Evolutionary conservation across 92 coral and sea anemone species (phyloP), one percentile per base, ranked within the genome.

Genomic region (Heteractis magnifica): DNA sequence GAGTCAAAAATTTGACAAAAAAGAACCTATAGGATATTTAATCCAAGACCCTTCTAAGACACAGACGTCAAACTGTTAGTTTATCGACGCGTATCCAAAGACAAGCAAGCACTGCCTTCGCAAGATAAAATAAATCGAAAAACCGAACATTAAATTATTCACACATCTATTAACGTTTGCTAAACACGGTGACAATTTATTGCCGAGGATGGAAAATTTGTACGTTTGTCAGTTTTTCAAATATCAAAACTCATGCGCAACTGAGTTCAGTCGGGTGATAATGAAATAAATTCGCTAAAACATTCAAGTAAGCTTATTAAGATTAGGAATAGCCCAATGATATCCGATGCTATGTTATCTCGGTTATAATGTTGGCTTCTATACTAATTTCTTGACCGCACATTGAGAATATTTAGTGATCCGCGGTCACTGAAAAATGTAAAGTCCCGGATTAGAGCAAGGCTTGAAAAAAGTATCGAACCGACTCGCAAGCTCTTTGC

Each of bases 71-170:
- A 16, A 53, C 80, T 77, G 80, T 51, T 65, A 10, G 15, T 68
- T 12, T 8, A 68, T 20, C 73, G 11, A 68, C 10, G 73, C 73
- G 73, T 68, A 21, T 68, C 73, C 73, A 68, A 68, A 68, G 73
- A 20, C 12, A 23, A 68, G 49, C 49, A 23, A 68, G 49, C 49
- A 20, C 14, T 26, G 48, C 73, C 11, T 6, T 68, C 73, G 26
- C 15, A 65, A 6, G n/a, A n/a, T 8, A 81, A 53, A 81, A 68
- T 41, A 21, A 52, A 59, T 8, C 13, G 51, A 14, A 68, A 76
- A 10, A 8, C 14, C n/a, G 8, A 52, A 19, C 65, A 81, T 70
- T 81, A n/a, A 70, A 81, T 81, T 81, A 81, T 70, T 81, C 84
- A 70, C 51, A 71, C 18, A 62, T 52, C 26, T 49, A 50, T 50